Percentiles rank a stretch among this genome's conserved stretches.
phyloP scores from a whole-genome alignment of 2,797 vertebrate genomes.

The Cirrhinus mrigala region DNA sequence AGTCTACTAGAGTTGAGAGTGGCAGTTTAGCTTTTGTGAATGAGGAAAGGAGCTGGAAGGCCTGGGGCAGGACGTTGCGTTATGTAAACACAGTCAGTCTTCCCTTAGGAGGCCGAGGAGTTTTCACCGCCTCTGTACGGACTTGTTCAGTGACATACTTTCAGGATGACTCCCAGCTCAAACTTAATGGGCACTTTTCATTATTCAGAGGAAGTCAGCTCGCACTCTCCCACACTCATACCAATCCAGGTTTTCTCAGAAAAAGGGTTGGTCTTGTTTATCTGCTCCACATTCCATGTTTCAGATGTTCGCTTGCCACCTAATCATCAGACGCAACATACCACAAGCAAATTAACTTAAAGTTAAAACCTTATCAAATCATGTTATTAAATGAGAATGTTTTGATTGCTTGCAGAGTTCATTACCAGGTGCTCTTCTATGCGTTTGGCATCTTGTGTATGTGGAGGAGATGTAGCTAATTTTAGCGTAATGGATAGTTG shows the following conservation, averaged over 20 bases:
- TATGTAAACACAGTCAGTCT: constrained; percentile 28
- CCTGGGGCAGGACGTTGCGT: constrained; percentile 7
- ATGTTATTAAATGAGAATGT: background rate
- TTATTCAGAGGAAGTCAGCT: constrained; percentile 19
- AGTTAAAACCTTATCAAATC: background rate
- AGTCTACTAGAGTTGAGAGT: background rate
- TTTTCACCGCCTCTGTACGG: constrained; percentile 47
- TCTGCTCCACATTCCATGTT: background rate
- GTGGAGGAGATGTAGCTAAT: constrained; percentile 5
- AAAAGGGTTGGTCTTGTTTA: constrained; percentile 32
- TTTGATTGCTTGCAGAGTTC: background rate
- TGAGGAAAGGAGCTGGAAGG: constrained; percentile 18
- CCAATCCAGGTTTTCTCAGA: constrained; percentile 9
- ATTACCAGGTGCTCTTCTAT: constrained; percentile 5
- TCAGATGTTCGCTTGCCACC: background rate
- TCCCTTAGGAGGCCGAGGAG: background rate
- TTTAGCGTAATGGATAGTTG: background rate
- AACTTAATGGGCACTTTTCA: constrained; percentile 34
- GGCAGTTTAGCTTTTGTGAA: constrained; percentile 7
- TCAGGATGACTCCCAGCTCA: constrained; percentile 61
- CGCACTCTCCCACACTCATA: constrained; percentile 15
- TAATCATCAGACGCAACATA: background rate
- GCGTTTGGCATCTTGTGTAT: constrained; percentile 9
- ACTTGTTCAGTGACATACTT: constrained; percentile 67
- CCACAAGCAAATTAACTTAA: background rate